Evolutionary conservation across 2,797 vertebrate species (phyloP), one percentile per base, ranked within the genome.

Genomic region (Acipenser ruthenus): DNA sequence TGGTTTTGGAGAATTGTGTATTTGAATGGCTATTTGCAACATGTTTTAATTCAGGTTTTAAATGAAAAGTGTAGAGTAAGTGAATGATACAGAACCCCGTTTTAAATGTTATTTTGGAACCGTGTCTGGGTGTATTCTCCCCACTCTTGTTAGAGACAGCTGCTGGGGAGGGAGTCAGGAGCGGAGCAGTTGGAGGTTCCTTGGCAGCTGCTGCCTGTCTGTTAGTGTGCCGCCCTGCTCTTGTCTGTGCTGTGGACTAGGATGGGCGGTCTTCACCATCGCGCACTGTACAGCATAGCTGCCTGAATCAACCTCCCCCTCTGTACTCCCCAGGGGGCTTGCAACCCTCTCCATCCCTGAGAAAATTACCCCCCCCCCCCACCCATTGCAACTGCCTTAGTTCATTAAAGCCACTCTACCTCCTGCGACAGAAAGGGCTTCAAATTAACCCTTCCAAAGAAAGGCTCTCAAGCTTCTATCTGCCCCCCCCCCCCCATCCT

Each of bases 341-440:
- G 13, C 55, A 67, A 50, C 49, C 65, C 59, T 55, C 59, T 23
- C 60, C 15, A 62, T 62, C 60, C 15, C 60, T 23, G 15, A 62
- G 60, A 62, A 62, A 62, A 62, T 62, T 6, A 62, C 52, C n/a
- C 15, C 48, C 48, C 66, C 67, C 64, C 66, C 58, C 65, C 51
- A 6, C 12, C 2, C 49, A n/a, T 62, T 50, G 10, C 63, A 7
- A 23, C 53, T 48, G 51, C 47, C 64, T 62, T 69, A 62, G 59
- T 66, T 69, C 68, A 69, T 69, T 69, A 18, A 18, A 61, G 55
- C 61, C 68, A 52, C 55, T 65, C 58, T 65, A 55, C 68, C 50
- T 65, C 51, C 64, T 67, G 66, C 12, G 66, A 61, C 48, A 67
- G 49, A 61, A 66, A 62, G 55, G 63, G 52, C 63, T 68, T 62